Conservation (phyloP, 2,888 invertebrate genomes). For the Sthenelais limicola region DNA sequence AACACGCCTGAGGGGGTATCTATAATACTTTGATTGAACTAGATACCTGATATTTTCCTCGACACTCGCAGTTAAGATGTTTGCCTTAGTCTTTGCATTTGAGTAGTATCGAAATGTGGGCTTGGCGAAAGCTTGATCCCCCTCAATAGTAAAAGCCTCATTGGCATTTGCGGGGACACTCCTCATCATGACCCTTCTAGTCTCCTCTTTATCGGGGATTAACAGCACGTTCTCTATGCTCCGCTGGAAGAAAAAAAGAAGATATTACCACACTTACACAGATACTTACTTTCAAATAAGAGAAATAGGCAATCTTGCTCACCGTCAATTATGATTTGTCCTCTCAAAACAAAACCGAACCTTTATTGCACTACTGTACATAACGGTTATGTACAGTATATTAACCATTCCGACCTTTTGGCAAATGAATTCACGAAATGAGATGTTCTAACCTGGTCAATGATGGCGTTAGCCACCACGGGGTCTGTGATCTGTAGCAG, state of each 20-base stretch:
- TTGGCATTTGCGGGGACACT: constrained; percentile 62
- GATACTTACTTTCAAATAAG: too few species aligned
- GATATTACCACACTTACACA: too few species aligned
- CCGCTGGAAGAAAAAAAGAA: constrained; percentile 55
- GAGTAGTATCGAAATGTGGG: constrained; percentile 68
- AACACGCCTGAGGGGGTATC: too few species aligned
- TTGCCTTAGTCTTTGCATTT: constrained; percentile 56
- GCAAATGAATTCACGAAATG: too few species aligned
- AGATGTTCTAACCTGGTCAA: constrained; percentile 83
- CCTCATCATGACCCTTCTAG: constrained; percentile 80
- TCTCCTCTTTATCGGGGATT: constrained; percentile 80
- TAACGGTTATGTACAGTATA: too few species aligned
- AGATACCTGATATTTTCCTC: constrained; percentile 63
- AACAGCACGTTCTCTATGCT: constrained; percentile 83
- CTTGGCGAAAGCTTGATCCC: constrained; percentile 63
- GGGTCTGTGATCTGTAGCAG: constrained; percentile 83
- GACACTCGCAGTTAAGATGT: constrained; percentile 63
- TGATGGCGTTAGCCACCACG: constrained; percentile 86
- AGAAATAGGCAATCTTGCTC: too few species aligned
- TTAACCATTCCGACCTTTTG: too few species aligned
- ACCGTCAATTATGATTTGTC: too few species aligned
- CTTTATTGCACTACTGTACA: too few species aligned
- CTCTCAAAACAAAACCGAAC: too few species aligned
- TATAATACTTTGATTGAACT: too few species aligned
- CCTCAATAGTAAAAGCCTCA: constrained; percentile 65